Base-by-base conservation (phyloP, 2,797 vertebrate genomes). In the Muscicapa striata region DNA sequence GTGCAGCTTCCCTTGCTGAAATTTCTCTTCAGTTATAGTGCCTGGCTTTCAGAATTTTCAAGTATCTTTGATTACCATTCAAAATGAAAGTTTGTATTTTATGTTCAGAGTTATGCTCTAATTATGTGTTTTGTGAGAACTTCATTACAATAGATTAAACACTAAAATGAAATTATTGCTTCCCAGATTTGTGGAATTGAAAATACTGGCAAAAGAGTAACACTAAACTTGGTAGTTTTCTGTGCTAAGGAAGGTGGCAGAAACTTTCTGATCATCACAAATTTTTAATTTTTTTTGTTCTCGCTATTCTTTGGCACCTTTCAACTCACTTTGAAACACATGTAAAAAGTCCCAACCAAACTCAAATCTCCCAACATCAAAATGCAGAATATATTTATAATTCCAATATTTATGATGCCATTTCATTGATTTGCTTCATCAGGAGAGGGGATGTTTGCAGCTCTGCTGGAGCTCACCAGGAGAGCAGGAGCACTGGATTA, bases 121-220 rank as follows among this genome's bases (percentile, higher is more conserved):
- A 55, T 36, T 43, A 58, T 9, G 19, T 7, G 4, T 9, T 83
- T 67, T 67, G 32, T 64, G 51, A 85, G 19, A 75, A 59, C 22
- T 57, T 57, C 16, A 62, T 79, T 57, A 30, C 24, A 72, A 21
- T 5, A 3, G 10, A 54, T 74, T 77, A 70, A 87, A 66, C 34
- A 40, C 30, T 54, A 58, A 68, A 70, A 79, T 30, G 8, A 81
- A 66, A 34, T 30, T 26, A 18, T 34, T 36, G 10, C 11, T 46
- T 85, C 32, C 15, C 3, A 27, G 36, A 20, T 83, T 66, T 63
- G 54, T 34, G 46, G 15, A 87, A 77, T 2, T 55, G 27, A 77
- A 84, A 77, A 52, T 3, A 1, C 5, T 76, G 38, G 4, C n/a
- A 66, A 49, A 61, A n/a, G 0, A 0, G 2, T 5, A 61, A 4